Evolutionary conservation across 1,140 invertebrate species (phyloP).

Genomic region (Vanessa tameamea): DNA sequence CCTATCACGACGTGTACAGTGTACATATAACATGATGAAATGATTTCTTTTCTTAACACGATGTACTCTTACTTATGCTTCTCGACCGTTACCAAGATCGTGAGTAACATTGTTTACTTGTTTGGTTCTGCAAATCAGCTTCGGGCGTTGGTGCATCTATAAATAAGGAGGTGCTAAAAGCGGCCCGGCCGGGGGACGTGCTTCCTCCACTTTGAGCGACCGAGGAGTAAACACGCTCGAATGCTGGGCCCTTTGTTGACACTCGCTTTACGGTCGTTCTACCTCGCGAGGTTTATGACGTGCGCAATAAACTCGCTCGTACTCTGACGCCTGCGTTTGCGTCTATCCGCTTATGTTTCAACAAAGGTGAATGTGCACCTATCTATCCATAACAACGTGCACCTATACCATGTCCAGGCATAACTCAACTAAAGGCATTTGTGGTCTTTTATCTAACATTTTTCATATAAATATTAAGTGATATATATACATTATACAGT

Average conservation of each 20-base stretch:
- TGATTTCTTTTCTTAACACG: not conserved
- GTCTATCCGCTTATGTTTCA: constrained; percentile 15
- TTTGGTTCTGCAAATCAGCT: constrained; percentile 71
- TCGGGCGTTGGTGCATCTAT: constrained; percentile 72
- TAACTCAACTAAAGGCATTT: not conserved
- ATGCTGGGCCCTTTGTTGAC: constrained; percentile 72
- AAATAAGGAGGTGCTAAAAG: constrained; percentile 80
- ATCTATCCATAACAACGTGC: not conserved
- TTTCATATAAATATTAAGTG: too few species aligned
- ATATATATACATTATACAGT: too few species aligned
- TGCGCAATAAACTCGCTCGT: constrained; percentile 54
- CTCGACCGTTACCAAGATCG: constrained; percentile 41
- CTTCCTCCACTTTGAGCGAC: constrained; percentile 74
- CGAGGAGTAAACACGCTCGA: constrained; percentile 69
- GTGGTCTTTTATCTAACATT: too few species aligned
- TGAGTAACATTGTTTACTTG: constrained; percentile 67
- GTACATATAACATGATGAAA: not conserved
- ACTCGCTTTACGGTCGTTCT: constrained; percentile 65
- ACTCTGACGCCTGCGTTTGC: constrained; percentile 30
- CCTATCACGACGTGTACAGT: not conserved
- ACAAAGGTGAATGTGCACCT: constrained; percentile 12
- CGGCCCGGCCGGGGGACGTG: constrained; percentile 69
- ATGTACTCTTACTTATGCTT: constrained; percentile 5
- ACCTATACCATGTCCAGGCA: not conserved
- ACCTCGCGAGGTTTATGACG: constrained; percentile 59